Base-by-base conservation (phyloP, 2,888 invertebrate genomes). In the Polydrusus tereticollis region DNA sequence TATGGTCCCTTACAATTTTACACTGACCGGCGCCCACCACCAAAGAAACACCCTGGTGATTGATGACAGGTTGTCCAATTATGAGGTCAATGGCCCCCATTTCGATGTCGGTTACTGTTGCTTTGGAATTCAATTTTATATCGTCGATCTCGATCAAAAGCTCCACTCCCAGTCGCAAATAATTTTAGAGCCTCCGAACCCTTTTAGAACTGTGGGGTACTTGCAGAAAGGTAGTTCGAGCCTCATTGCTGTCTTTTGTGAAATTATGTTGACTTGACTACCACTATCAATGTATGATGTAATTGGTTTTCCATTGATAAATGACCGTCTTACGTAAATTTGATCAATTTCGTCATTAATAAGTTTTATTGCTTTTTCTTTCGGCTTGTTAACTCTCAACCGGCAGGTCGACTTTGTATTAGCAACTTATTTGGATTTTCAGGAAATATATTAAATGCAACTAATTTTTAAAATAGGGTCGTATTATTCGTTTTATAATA, bases 11-110 rank as follows among this genome's bases (percentile, higher is more conserved):
- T n/a, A n/a, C n/a, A n/a, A n/a, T n/a, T n/a, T n/a, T n/a, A n/a
- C n/a, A n/a, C n/a, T n/a, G n/a, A n/a, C n/a, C n/a, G n/a, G n/a
- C n/a, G n/a, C n/a, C n/a, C n/a, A n/a, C n/a, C n/a, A n/a, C n/a
- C n/a, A 14, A 63, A 67, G 59, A 60, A 12, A 68, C 14, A 1
- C 36, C 60, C 16, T 47, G 14, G 8, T 23, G 23, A 33, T 68
- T 68, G 18, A 68, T 68, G 7, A 68, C 29, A 3, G 69, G 69
- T 38, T 69, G 69, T 12, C 71, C 66, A 16, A 71, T 33, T 4
- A 71, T 7, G 21, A 69, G 5, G n/a, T 69, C 66, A 26, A 59
- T 14, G n/a, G 29, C 21, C 36, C 29, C 58, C 58, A 71, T 45
- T 1, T 69, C 4, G 1, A 18, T 3, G 12, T 58, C 36, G 14